Base-by-base conservation (phyloP, 2,888 invertebrate genomes). In the Hemithea aestivaria region DNA sequence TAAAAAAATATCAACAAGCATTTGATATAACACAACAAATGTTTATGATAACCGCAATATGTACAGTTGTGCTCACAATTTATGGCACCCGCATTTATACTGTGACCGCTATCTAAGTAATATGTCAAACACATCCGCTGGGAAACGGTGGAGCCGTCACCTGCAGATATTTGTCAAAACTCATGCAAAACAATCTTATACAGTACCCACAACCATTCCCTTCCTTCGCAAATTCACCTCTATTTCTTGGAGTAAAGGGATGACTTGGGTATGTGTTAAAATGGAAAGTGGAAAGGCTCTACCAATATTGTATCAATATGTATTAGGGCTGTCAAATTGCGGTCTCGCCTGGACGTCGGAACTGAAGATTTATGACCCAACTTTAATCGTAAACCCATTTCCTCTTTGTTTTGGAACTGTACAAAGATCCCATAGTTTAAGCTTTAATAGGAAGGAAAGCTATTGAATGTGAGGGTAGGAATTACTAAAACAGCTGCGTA, bases 141-240 rank as follows among this genome's bases (percentile, higher is more conserved):
- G 74, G 72, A 68, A 76, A 77, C 76, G 76, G 67, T 73, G 57
- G 54, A 58, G 65, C 67, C 76, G 76, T 83, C 84, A 85, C 84
- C 83, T 84, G 79, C 79, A 82, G 77, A 77, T 80, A 85, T 85
- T 84, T 81, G 80, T 85, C 85, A 85, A 83, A 84, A 83, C 66
- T 81, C 69, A 66, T 50, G 57, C 58, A 56, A 60, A 62, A 71
- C 73, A 64, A 68, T 53, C 21, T 54, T 63, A 57, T 12, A 29
- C 31, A 7, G 23, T 62, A 35, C 60, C 20, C 30, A 35, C 20
- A 40, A 30, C 45, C 46, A 41, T 42, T 42, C 45, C 41, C 27
- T 11, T 23, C 21, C 26, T 39, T 7, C 21, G 28, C 1, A 75
- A 63, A 58, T 25, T 58, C n/a, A 8, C 36, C 62, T 40, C 45